A percentile compares a stretch with the other conserved stretches of the same genome.
These are phyloP conservation scores for Spilarctia lutea DNA, from an alignment of 2,888 invertebrate genomes.

Conservation along the genomic window DNA sequence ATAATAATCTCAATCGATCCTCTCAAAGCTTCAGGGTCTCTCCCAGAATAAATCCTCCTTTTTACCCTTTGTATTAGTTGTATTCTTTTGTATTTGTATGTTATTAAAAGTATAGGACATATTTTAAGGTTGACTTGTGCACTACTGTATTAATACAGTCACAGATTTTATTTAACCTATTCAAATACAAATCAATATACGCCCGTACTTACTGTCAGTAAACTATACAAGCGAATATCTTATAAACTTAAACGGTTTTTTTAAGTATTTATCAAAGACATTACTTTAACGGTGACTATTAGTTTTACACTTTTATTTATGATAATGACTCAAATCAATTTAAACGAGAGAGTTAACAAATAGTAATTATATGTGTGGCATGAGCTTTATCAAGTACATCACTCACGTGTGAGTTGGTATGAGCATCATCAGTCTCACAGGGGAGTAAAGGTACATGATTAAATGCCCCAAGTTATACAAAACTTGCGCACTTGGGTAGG, in stretches of 20 bases:
- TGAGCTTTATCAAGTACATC: neutral
- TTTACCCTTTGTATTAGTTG: neutral
- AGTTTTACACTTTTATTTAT: neutral
- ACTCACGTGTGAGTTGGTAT: neutral
- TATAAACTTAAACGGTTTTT: neutral
- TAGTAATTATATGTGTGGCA: neutral
- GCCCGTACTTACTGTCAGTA: neutral
- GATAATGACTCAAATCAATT: neutral
- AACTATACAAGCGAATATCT: too few relatives aligned
- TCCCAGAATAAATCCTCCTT: neutral
- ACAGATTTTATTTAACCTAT: too few relatives aligned
- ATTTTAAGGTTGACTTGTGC: neutral
- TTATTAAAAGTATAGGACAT: too few relatives aligned
- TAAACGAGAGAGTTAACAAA: neutral
- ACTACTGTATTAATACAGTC: neutral
- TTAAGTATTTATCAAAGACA: neutral
- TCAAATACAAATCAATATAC: neutral
- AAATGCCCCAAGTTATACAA: neutral
- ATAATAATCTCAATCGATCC: slow-evolving; percentile 53
- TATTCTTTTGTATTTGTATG: too few relatives aligned
- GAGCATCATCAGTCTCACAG: neutral
- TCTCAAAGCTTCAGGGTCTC: slow-evolving; percentile 18
- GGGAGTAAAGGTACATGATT: neutral
- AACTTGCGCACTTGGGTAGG: neutral
- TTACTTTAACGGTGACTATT: neutral